Percentiles rank a stretch among this genome's conserved stretches.
These are phyloP conservation scores for Aphelenchoides bicaudatus DNA, from an alignment of 2,888 invertebrate species.

Conservation along the genomic window DNA sequence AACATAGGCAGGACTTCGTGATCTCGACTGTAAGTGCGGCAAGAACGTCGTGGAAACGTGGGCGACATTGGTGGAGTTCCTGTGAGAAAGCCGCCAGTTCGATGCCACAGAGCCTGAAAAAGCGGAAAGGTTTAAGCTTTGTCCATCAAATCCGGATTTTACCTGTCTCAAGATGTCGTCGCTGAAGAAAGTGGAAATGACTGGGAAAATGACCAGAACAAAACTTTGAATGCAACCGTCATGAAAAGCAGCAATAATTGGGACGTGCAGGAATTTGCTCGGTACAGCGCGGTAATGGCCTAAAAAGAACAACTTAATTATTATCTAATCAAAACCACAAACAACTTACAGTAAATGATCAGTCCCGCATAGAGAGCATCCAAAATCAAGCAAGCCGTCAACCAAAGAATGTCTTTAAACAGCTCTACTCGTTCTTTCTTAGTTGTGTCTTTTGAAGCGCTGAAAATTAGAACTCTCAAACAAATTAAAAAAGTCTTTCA, in stretches of 20 bases:
- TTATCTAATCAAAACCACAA: too few species aligned
- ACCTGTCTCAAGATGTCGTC: conserved; percentile 18
- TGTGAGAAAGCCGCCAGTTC: not conserved
- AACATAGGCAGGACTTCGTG: conserved; percentile 4
- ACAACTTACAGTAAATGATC: conserved; percentile 16
- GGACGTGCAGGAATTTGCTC: conserved; percentile 5
- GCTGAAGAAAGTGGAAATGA: conserved; percentile 6
- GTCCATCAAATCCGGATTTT: not conserved
- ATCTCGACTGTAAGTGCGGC: not conserved
- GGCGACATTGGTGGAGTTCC: conserved; percentile 1
- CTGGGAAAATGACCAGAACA: conserved; percentile 10
- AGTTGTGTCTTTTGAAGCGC: not conserved
- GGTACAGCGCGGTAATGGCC: conserved; percentile 9
- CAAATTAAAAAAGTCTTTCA: too few species aligned
- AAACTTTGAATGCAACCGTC: conserved; percentile 14
- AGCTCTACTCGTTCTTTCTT: conserved; percentile 8
- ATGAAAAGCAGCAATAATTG: not conserved
- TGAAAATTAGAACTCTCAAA: too few species aligned
- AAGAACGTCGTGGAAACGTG: not conserved
- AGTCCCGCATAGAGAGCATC: conserved; percentile 8
- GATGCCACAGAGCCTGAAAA: conserved; percentile 14
- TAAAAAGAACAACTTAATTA: too few species aligned
- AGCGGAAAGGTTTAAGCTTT: not conserved
- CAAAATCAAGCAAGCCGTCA: conserved; percentile 4
- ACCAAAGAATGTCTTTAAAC: conserved; percentile 11